phyloP scores from a whole-genome alignment of 2,113 vertebrate genomes.

The Bujurquina vittata region DNA sequence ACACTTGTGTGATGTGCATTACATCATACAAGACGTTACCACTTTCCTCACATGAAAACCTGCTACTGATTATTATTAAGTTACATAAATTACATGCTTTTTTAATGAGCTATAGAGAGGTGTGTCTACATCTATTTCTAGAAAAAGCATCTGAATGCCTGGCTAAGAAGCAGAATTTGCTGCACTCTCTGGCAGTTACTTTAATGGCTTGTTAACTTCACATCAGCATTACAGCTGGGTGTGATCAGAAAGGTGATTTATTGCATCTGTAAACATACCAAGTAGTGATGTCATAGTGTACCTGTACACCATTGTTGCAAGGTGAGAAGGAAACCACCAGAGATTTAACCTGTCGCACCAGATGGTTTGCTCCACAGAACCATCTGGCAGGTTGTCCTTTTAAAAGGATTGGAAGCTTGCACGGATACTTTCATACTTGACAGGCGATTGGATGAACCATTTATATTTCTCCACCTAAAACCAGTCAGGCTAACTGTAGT shows the following conservation, averaged over 20 bases:
- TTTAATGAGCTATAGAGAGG: not conserved
- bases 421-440: not conserved
- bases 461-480: not conserved
- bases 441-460: not conserved
- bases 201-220: not conserved
- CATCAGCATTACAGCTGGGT: not conserved
- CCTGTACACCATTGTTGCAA: not conserved
- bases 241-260: constrained; percentile 8
- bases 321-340: constrained; percentile 2
- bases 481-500: no score
- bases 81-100: not conserved
- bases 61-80: not conserved
- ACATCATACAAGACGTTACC: not conserved
- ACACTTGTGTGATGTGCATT: not conserved
- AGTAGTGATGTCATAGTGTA: not conserved
- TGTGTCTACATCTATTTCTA: not conserved
- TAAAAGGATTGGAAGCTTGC: not conserved
- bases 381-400: not conserved
- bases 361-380: not conserved
- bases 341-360: not conserved
- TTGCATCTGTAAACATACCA: not conserved
- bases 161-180: not conserved
- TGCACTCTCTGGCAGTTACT: not conserved
- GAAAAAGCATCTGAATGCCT: not conserved
- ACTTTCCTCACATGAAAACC: not conserved